These are phyloP conservation scores for Trissolcus brochymenae DNA, from an alignment of 2,888 invertebrate genomes.

Conservation along the genomic window DNA sequence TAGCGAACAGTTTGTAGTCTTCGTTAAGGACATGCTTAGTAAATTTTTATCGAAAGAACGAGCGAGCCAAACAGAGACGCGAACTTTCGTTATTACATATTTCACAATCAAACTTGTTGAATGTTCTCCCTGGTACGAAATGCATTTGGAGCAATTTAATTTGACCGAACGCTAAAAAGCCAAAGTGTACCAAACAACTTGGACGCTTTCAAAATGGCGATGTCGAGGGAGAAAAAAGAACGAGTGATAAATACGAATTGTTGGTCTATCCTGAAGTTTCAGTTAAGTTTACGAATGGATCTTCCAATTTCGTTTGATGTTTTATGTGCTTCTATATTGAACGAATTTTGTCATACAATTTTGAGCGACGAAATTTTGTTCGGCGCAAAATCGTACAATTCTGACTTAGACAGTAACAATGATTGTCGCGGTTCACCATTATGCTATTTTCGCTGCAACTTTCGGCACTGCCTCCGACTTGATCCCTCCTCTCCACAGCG, in stretches of 20 bases:
- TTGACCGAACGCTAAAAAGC: slow-evolving; percentile 20
- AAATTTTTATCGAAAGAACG: slow-evolving; percentile 48
- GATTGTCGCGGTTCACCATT: slow-evolving; percentile 51
- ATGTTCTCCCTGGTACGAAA: slow-evolving; percentile 27
- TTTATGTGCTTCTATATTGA: slow-evolving; percentile 16
- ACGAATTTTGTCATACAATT: slow-evolving; percentile 35
- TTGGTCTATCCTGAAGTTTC: too few species aligned
- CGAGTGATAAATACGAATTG: slow-evolving; percentile 23
- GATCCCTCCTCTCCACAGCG: slow-evolving; percentile 5
- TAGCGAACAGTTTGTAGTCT: slow-evolving; percentile 29
- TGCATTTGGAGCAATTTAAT: slow-evolving; percentile 37
- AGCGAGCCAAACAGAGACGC: slow-evolving; percentile 27
- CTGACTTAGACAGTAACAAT: slow-evolving; percentile 46
- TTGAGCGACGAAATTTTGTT: slow-evolving; percentile 31
- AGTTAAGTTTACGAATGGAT: too few species aligned
- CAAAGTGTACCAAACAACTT: slow-evolving; percentile 23
- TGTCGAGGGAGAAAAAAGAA: slow-evolving; percentile 11
- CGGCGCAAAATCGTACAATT: slow-evolving; percentile 38
- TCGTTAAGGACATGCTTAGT: slow-evolving; percentile 45
- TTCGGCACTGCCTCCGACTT: slow-evolving; percentile 18
- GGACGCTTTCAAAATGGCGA: slow-evolving; percentile 1
- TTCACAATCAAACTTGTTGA: slow-evolving; percentile 56
- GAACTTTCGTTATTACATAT: slow-evolving; percentile 44
- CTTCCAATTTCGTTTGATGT: slow-evolving; percentile 21
- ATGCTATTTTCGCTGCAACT: slow-evolving; percentile 47